phyloP scores from a whole-genome alignment of 2,113 vertebrate species.

The Mesembrinibis cayennensis region DNA sequence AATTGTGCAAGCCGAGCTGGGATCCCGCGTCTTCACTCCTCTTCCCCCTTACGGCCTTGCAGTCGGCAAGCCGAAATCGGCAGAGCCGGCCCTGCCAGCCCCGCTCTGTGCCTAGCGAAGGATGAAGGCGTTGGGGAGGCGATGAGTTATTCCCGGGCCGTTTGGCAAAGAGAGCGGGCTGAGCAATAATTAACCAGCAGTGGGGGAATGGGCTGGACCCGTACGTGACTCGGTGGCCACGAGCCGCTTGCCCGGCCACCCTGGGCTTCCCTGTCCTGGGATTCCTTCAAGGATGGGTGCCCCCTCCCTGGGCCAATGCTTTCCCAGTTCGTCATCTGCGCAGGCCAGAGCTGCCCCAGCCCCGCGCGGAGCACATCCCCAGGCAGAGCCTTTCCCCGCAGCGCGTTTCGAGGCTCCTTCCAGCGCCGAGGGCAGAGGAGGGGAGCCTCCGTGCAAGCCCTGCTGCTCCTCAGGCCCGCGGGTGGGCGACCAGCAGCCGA shows the following conservation, averaged over 20 bases:
- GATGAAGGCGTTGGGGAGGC: rapidly evolving
- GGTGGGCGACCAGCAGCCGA: background rate
- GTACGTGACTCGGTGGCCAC: background rate
- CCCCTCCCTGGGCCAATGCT: background rate
- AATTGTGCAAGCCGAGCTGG: background rate
- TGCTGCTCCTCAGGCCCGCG: rapidly evolving
- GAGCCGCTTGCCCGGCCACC: background rate
- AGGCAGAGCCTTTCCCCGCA: rapidly evolving
- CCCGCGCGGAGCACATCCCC: background rate
- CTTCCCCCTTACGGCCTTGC: rapidly evolving
- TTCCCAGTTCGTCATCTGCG: background rate
- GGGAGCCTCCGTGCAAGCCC: rapidly evolving
- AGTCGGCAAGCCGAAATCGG: background rate
- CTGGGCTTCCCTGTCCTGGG: background rate
- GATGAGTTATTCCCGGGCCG: rapidly evolving
- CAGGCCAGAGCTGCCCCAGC: background rate
- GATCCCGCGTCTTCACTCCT: background rate
- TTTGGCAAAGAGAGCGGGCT: background rate
- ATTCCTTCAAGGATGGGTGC: rapidly evolving
- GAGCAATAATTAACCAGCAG: background rate
- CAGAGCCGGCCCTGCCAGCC: background rate
- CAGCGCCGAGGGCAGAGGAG: background rate
- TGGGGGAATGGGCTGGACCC: background rate
- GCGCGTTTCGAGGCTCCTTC: rapidly evolving
- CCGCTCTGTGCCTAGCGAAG: rapidly evolving